Percentiles rank a stretch among this genome's conserved stretches.
Evolutionary conservation across 2,113 vertebrate species (phyloP).

Genomic region (Pleuronectes platessa): DNA sequence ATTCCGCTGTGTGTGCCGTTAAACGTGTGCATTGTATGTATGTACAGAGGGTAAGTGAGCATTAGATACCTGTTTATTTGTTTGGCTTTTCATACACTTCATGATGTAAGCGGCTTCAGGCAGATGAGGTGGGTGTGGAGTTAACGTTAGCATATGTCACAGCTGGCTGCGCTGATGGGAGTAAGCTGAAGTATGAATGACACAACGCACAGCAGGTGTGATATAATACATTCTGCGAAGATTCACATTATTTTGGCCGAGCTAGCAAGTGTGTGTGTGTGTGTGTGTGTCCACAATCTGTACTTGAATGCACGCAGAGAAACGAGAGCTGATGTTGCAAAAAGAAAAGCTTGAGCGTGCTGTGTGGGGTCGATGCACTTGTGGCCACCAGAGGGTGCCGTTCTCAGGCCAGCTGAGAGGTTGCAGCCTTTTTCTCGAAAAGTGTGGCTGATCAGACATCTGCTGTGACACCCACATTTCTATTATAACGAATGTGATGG

Average conservation of each 20-base stretch:
- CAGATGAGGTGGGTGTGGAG: slow-evolving; percentile 68
- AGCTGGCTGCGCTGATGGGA: slow-evolving; percentile 17
- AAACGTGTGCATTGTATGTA: slow-evolving; percentile 24
- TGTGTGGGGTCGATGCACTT: slow-evolving; percentile 26
- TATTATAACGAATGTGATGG: slow-evolving; percentile 9
- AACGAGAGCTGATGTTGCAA: slow-evolving; percentile 40
- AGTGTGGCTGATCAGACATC: background rate
- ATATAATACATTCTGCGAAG: slow-evolving; percentile 68
- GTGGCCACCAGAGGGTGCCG: slow-evolving; percentile 59
- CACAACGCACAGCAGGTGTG: slow-evolving; percentile 49
- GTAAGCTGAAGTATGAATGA: slow-evolving; percentile 42
- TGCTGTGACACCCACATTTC: slow-evolving; percentile 9
- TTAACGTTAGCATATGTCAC: slow-evolving; percentile 3
- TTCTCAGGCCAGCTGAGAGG: slow-evolving; percentile 86
- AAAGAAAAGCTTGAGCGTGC: slow-evolving; percentile 42
- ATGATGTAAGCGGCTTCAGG: slow-evolving; percentile 58
- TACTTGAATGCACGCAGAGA: slow-evolving; percentile 26
- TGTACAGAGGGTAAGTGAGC: slow-evolving; percentile 44
- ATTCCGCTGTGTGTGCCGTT: slow-evolving; percentile 17
- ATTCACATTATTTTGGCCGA: slow-evolving; percentile 75
- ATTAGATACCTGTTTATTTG: slow-evolving; percentile 39
- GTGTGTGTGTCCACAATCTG: slow-evolving; percentile 28
- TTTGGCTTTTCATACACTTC: slow-evolving; percentile 42
- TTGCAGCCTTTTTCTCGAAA: slow-evolving; percentile 32
- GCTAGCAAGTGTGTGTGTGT: slow-evolving; percentile 38